Base-by-base conservation (phyloP, 2,888 invertebrate species). In the Nomada lathburiana region DNA sequence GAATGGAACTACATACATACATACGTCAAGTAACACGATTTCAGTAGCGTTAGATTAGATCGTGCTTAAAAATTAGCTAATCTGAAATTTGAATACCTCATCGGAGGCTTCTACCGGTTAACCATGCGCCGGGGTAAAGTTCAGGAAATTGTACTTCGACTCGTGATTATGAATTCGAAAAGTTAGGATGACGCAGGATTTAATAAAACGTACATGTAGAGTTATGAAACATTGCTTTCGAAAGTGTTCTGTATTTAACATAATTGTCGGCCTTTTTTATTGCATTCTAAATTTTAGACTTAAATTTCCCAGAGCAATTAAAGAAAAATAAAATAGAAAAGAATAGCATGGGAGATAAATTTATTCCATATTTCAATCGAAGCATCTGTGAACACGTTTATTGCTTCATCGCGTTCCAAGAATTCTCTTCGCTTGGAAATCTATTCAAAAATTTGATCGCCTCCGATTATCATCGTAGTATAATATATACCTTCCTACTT, bases 81-180 rank as follows among this genome's bases (percentile, higher is more conserved):
- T 16, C 26, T 59, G 26, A 59, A 26, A 18, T 29, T 60, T 60
- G 59, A 60, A 60, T 60, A 60, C 18, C 29, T 18, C 29, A n/a
- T 60, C 59, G 13, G n/a, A 29, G 59, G 29, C 18, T 60, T 29
- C 29, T 36, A 29, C 57, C 26, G n/a, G 29, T 60, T 9, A 29
- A 18, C 59, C 9, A 36, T 26, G 18, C 29, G 26, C n/a, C 47
- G n/a, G 59, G 16, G 59, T 47, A 59, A 29, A 70, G 47, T 59
- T 50, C 47, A 20, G 16, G 18, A 47, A 29, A 59, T 47, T 20
- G 20, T 47, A 70, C 26, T 70, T 70, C 47, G 47, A 4, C 10
- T 11, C n/a, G 47, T 47, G 69, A 59, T 70, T 59, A 70, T 47
- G 47, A 16, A 70, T 59, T 70, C 69, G n/a, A 47, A 70, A 59